Base-by-base conservation (phyloP, 1,140 invertebrate species). In the Aphaenogaster floridana region DNA sequence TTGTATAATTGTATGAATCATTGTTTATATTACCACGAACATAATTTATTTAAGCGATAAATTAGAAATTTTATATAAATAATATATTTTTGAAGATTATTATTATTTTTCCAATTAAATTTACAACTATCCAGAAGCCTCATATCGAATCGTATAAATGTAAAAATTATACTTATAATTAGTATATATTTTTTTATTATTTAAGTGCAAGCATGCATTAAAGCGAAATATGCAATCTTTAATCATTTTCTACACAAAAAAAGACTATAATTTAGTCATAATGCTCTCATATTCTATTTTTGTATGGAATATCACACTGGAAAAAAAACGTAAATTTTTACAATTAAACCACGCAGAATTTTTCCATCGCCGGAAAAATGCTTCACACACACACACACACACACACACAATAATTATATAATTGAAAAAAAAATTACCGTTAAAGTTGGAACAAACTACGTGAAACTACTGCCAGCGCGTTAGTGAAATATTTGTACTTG, bases 281-380 rank as follows among this genome's bases (percentile, higher is more conserved):
- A 59, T 59, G 4, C 17, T 48, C 15, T 34, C 13, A 21, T 45
- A 39, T 45, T 42, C 11, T 39, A 69, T 48, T 48, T 15, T 4
- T 17, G n/a, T 6, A 5, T 1, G 21, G 5, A 8, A 2, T 57
- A 13, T 59, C 36, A 34, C 8, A 13, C n/a, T 74, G 39, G 21
- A 42, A 72, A 72, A 78, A 21, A 9, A 48, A 34, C 48, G 28
- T 17, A 63, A 42, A 45, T 48, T 63, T 64, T 28, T 59, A 7
- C 1, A 34, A 52, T 59, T 76, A 59, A 1, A 39, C n/a, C n/a
- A 28, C 15, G 36, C n/a, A 11, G 11, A 54, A 17, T n/a, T 15
- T 64, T 39, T 54, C 13, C 15, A 39, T 68, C 13, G n/a, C 8
- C 36, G 36, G 13, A 54, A 68, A 79, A 68, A 79, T 71, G 9